Evolutionary conservation across 64 coral and sea anemone genomes (phyloP).

Genomic region (Catalaphyllia jardinei): DNA sequence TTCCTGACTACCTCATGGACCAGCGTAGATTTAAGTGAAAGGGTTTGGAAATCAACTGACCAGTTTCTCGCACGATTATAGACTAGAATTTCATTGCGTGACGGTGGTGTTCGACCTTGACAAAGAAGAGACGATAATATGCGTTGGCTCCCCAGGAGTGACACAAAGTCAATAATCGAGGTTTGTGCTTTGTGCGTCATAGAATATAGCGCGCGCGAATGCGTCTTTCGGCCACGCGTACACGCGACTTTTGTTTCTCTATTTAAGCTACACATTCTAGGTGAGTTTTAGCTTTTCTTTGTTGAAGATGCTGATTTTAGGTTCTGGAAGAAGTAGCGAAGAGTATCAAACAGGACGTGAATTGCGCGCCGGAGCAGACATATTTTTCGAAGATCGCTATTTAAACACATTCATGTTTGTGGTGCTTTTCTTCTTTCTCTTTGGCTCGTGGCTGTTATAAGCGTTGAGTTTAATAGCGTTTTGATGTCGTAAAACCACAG

Average conservation of each 20-base stretch:
- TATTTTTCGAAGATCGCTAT: neutral
- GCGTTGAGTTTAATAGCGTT: neutral
- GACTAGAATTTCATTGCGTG: constrained; percentile 26
- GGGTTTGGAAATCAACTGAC: constrained; percentile 1
- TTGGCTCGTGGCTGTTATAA: neutral
- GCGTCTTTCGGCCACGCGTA: constrained; percentile 16
- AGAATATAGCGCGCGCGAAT: neutral
- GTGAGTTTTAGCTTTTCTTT: neutral
- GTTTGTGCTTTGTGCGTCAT: constrained; percentile 26
- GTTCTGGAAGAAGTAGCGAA: neutral
- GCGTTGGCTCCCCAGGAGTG: constrained; percentile 37
- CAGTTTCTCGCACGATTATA: neutral
- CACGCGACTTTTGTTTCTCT: neutral
- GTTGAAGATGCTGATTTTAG: neutral
- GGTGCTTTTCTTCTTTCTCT: neutral
- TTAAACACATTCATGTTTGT: neutral
- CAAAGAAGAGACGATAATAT: constrained; percentile 39
- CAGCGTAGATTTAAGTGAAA: no score
- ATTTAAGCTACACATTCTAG: neutral
- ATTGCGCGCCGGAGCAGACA: neutral
- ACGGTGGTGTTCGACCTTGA: constrained; percentile 39
- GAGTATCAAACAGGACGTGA: neutral
- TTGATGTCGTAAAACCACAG: neutral
- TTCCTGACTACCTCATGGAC: neutral
- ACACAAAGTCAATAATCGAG: constrained; percentile 34